Evolutionary conservation across 2,888 invertebrate genomes (phyloP), one percentile per base, ranked within the genome.

Genomic region (Spilarctia lutea): DNA sequence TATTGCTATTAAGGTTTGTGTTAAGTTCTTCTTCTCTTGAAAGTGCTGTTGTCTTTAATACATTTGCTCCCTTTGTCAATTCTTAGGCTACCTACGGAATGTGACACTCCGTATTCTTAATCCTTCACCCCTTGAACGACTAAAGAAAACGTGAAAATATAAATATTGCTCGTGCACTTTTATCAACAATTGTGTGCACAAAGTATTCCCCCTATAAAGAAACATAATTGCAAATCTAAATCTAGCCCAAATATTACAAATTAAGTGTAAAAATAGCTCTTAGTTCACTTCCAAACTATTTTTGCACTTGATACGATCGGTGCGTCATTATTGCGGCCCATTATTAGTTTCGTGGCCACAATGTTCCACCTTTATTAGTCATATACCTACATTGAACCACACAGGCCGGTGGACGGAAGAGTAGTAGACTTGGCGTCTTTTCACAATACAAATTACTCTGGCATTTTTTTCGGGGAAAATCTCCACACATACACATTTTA

Each of bases 201-300:
- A 48, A 48, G 48, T 68, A 33, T 48, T 24, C 20, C 18, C 30
- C 33, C 27, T 30, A 11, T 33, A 68, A 69, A 69, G 33, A 48
- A 71, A 71, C 71, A 63, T 48, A 71, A 71, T 48, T 65, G 65
- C 71, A 65, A 48, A 11, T 71, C 71, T 48, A 65, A 65, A 48
- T 65, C 27, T n/a, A 65, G 65, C 11, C 7, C 67, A 56, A 67
- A 72, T 56, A 52, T 67, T 72, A 72, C 67, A 72, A 67, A 72
- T 72, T 67, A 66, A 67, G 39, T 72, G 48, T 66, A 56, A 52
- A 66, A 72, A 72, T 72, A 72, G 66, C 39, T 56, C 33, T 72
- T 72, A 39, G 72, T 72, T 72, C 66, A 56, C 35, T 56, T 66
- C 66, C 11, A 27, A 27, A 18, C 66, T 67, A 67, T 67, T 72